Percentiles rank a stretch among this genome's conserved stretches.
phyloP scores from a whole-genome alignment of 2,113 vertebrate genomes.

The Meleagris gallopavo region DNA sequence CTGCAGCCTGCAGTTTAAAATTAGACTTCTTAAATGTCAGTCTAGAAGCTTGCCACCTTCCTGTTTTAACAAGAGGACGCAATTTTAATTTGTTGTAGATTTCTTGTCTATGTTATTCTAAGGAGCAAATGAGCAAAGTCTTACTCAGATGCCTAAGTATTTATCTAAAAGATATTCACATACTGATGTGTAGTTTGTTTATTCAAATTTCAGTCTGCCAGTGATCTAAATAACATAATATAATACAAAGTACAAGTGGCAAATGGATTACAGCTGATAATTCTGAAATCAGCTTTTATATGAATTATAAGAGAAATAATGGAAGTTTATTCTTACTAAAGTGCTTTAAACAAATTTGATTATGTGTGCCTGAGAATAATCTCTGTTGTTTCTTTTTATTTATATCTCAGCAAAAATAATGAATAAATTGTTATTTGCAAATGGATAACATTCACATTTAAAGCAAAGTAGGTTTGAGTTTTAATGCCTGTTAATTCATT shows the following conservation, averaged over 20 bases:
- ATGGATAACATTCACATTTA: background rate
- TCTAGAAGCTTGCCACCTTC: background rate
- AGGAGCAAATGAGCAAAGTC: background rate
- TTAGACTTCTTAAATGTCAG: conserved; percentile 69
- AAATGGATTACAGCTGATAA: background rate
- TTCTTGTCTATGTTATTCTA: background rate
- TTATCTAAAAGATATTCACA: background rate
- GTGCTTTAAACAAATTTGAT: background rate
- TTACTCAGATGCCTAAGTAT: background rate
- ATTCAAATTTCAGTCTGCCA: background rate
- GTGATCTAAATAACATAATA: background rate
- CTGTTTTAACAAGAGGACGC: background rate
- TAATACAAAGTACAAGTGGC: background rate
- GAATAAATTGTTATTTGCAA: background rate
- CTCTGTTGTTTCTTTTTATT: background rate
- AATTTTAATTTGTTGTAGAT: background rate
- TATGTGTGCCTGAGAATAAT: background rate
- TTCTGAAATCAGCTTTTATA: conserved; percentile 2
- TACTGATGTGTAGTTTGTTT: background rate
- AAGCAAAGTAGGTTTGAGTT: background rate
- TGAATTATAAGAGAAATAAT: background rate
- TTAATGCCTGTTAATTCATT: background rate
- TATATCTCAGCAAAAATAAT: background rate
- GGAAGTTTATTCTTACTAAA: background rate
- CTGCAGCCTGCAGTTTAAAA: conserved; percentile 47